Conservation (phyloP, 2,113 vertebrate species). For the Gallinago undulata region DNA sequence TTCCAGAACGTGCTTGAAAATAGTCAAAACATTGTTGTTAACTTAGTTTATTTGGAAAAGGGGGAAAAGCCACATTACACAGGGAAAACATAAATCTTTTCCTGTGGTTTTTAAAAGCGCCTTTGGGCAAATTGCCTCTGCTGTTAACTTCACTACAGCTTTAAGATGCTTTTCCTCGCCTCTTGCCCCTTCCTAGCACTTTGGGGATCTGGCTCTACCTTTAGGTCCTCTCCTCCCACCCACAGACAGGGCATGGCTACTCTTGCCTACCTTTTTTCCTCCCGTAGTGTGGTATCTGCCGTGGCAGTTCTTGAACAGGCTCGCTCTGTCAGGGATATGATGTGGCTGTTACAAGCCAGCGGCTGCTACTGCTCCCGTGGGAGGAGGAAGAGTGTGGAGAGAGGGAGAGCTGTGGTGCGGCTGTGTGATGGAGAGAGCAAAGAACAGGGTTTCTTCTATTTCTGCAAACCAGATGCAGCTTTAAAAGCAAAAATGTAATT, state of each 20-base stretch:
- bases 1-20: constrained; percentile 42
- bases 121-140: constrained; percentile 65
- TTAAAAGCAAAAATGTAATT: background rate
- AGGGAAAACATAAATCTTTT: constrained; percentile 67
- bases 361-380: background rate
- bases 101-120: constrained; percentile 68
- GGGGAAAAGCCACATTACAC: constrained; percentile 48
- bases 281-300: background rate
- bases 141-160: constrained; percentile 25
- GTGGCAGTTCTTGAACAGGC: background rate
- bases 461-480: background rate
- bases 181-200: background rate
- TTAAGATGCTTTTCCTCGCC: constrained; percentile 49
- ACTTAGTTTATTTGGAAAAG: constrained; percentile 62
- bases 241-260: background rate
- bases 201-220: background rate
- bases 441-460: background rate
- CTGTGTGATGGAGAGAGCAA: background rate
- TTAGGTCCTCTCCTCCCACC: background rate
- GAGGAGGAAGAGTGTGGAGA: constrained; percentile 19
- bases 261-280: background rate
- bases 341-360: background rate
- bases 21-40: constrained; percentile 60
- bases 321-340: constrained; percentile 13
- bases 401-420: background rate